Percentiles rank a stretch among this genome's conserved stretches.
These are phyloP conservation scores for Misgurnus anguillicaudatus DNA, from an alignment of 2,113 vertebrate species.

Conservation along the genomic window DNA sequence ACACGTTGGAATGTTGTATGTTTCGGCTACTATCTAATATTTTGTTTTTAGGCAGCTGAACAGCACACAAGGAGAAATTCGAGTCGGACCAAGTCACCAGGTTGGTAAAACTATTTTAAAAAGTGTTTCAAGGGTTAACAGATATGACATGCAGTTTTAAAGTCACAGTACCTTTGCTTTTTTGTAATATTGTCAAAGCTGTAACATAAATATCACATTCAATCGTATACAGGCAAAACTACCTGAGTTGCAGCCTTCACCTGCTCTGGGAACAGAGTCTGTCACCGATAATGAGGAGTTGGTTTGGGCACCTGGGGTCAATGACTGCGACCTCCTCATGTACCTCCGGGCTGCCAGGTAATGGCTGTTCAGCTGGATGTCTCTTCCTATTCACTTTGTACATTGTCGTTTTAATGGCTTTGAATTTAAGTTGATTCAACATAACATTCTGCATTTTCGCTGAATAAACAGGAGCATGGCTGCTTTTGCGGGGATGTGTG, in stretches of 20 bases:
- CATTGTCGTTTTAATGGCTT: not conserved
- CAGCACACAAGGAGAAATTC: conserved; percentile 97
- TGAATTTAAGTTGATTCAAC: not conserved
- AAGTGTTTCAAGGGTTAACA: not conserved
- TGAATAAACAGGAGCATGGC: conserved; percentile 90
- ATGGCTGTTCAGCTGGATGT: conserved; percentile 42
- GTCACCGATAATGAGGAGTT: conserved; percentile 92
- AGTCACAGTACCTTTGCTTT: not conserved
- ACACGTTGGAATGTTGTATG: not conserved
- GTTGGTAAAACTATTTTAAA: conserved; percentile 66
- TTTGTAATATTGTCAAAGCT: too few species aligned
- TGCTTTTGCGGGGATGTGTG: conserved; percentile 98
- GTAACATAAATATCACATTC: not conserved
- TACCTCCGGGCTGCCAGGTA: conserved; percentile 96
- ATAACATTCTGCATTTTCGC: not conserved
- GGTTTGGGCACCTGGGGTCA: conserved; percentile 96
- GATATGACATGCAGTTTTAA: not conserved
- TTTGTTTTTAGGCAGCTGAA: conserved; percentile 88
- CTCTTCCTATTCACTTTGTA: not conserved
- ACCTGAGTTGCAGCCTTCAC: conserved; percentile 88
- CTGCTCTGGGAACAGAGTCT: conserved; percentile 77
- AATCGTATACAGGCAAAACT: conserved; percentile 84
- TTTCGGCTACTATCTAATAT: conserved; percentile 3
- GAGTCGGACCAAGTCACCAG: conserved; percentile 98
- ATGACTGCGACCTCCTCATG: conserved; percentile 98